Base-by-base conservation (phyloP, 2,113 vertebrate species). In the Osmerus mordax region DNA sequence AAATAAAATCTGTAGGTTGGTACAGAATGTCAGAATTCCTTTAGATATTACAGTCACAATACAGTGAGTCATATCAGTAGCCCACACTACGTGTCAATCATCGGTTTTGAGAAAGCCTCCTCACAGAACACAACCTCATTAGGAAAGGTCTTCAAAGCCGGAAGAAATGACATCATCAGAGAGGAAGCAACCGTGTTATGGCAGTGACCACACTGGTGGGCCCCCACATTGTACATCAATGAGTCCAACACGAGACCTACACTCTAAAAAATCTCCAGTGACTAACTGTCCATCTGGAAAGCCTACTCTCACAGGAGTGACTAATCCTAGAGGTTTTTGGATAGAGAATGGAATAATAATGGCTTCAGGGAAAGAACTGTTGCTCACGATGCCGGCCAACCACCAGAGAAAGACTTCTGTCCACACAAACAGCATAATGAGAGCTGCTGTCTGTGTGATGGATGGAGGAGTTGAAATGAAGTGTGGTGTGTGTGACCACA, bases 101-200 rank as follows among this genome's bases (percentile, higher is more conserved):
- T 41, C 72, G 62, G 21, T 86, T 82, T 69, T 75, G 67, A 65
- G 67, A 62, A 61, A 67, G 77, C 70, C 74, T 64, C 72, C 70
- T 83, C 83, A 83, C 74, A 28, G 67, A 87, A 71, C 71, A 67
- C 78, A 81, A 59, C 72, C 82, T 84, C 78, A 75, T 81, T 79
- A 78, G 58, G 69, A 23, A 67, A 66, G 41, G 65, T 81, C 82
- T 86, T 73, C 85, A 78, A 47, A 36, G 66, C 74, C 72, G n/a
- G 62, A 66, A 67, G 54, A 72, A 56, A 59, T 84, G 85, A 80
- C 75, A 80, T 84, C 77, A 84, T 53, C 67, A 54, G 16, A 74
- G 55, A 75, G 64, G 68, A 84, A 81, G 59, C 70, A 55, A 36
- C 77, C 47, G 18, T 64, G 74, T 69, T 23, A 12, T 65, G 60